A percentile compares a stretch with the other conserved stretches of the same genome.
phyloP scores from a whole-genome alignment of 2,797 vertebrate species.

The Salmo trutta region DNA sequence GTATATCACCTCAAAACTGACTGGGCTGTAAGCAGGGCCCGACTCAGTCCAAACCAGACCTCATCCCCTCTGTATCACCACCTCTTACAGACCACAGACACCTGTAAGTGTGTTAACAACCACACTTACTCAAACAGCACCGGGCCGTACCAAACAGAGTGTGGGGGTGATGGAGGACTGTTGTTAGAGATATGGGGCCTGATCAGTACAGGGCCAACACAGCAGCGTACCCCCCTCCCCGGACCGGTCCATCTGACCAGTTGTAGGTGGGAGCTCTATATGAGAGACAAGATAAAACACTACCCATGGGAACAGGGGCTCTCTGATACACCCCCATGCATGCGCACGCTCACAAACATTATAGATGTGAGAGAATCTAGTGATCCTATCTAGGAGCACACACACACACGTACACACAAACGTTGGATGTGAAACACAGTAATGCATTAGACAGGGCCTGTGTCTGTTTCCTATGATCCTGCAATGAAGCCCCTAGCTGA shows the following conservation, averaged over 20 bases:
- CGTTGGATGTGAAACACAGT: slow-evolving; percentile 73
- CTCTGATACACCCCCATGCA: slow-evolving; percentile 29
- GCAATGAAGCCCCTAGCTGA: slow-evolving; percentile 77
- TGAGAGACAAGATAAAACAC: slow-evolving; percentile 30
- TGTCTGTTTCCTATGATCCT: slow-evolving; percentile 83
- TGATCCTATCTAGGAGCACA: slow-evolving; percentile 57
- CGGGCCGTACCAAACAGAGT: slow-evolving; percentile 22
- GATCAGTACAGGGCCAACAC: slow-evolving; percentile 27
- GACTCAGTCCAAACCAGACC: slow-evolving; percentile 47
- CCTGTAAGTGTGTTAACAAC: slow-evolving; percentile 57
- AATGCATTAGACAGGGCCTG: slow-evolving; percentile 70
- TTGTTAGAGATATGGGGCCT: slow-evolving; percentile 39
- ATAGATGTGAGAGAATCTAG: slow-evolving; percentile 56
- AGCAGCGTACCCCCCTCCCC: slow-evolving; percentile 31
- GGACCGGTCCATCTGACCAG: slow-evolving; percentile 11
- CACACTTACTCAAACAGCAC: slow-evolving; percentile 25
- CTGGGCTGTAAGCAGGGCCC: slow-evolving; percentile 56
- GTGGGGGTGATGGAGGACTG: slow-evolving; percentile 34
- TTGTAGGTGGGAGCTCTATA: slow-evolving; percentile 27
- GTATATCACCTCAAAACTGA: slow-evolving; percentile 73
- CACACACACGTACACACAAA: slow-evolving; percentile 23
- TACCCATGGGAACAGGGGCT: slow-evolving; percentile 43
- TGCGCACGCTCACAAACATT: slow-evolving; percentile 29
- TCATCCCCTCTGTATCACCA: slow-evolving; percentile 34
- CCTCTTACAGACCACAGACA: slow-evolving; percentile 58